Conservation (phyloP, 2,797 vertebrate species). For the Uromys caudimaculatus region DNA sequence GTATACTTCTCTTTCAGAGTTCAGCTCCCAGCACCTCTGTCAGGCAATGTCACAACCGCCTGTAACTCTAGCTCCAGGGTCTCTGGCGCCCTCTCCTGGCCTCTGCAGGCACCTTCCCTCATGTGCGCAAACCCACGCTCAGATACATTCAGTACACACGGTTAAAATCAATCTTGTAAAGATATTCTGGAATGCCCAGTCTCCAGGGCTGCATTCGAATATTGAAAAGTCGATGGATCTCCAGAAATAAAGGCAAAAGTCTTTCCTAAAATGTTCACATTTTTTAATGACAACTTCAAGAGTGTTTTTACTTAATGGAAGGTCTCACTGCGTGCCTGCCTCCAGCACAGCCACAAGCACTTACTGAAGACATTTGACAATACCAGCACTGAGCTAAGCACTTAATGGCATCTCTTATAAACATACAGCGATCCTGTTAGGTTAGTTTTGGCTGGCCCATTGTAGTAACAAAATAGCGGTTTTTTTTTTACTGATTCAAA, state of each 20-base stretch:
- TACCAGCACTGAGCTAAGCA: background rate
- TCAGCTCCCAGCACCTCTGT: background rate
- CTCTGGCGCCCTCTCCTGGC: background rate
- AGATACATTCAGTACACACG: background rate
- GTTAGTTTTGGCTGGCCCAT: background rate
- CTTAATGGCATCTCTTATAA: background rate
- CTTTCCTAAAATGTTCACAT: background rate
- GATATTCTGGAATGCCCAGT: background rate
- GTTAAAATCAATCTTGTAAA: background rate
- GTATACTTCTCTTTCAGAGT: too few species aligned
- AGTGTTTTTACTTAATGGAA: constrained; percentile 1
- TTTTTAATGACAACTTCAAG: background rate
- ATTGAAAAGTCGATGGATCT: background rate
- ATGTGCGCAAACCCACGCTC: background rate
- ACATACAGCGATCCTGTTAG: background rate
- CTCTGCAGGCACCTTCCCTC: background rate
- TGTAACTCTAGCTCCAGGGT: background rate
- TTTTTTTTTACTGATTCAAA: constrained; percentile 9
- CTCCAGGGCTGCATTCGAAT: background rate
- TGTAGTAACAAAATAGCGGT: background rate
- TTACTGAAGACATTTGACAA: background rate
- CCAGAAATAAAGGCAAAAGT: background rate
- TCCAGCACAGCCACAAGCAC: background rate
- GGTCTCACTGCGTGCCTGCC: background rate
- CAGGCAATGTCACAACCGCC: too few species aligned